Evolutionary conservation across 2,113 vertebrate genomes (phyloP), one percentile per base, ranked within the genome.

Genomic region (Prolemur simus): DNA sequence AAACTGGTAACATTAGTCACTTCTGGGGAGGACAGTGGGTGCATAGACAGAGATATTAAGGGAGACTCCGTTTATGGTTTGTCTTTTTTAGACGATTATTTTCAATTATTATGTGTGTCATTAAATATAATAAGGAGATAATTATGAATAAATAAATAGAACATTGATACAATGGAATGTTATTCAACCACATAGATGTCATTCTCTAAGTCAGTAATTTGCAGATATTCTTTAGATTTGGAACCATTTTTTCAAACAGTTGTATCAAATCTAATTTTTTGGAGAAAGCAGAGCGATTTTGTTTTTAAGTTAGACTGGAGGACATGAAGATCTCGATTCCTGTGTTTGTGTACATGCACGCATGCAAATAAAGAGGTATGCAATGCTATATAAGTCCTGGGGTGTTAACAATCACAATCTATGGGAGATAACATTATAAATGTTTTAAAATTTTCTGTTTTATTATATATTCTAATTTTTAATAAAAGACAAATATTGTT

Each of bases 61-160:
- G 32, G 37, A 91, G n/a, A 77, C 63, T 69, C 23, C 56, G 5
- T 82, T 18, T 93, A 78, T 63, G 58, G 12, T 81, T 80, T 94
- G 17, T 73, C 29, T 78, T 21, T 88, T 87, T 77, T 78, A 94
- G 66, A 25, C 39, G 60, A 45, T 80, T 52, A 25, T 84, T 89
- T 84, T 69, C 45, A 58, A 49, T 77, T 92, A 83, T 66, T 87
- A 63, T 63, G 9, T 66, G 8, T 92, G 13, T 92, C 78, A 54
- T 81, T 86, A 68, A 95, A 47, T 86, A 69, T 90, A 68, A 78
- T 71, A 52, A 64, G 32, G 34, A 80, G 84, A 93, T 84, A 42
- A 85, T 45, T 74, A 56, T 88, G 10, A 88, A 68, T 69, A 63
- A 27, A 45, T 85, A 96, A 82, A 56, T 89, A 63, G 34, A 77